Base-by-base conservation (phyloP, 1,140 invertebrate species). In the Drosophila littoralis region DNA sequence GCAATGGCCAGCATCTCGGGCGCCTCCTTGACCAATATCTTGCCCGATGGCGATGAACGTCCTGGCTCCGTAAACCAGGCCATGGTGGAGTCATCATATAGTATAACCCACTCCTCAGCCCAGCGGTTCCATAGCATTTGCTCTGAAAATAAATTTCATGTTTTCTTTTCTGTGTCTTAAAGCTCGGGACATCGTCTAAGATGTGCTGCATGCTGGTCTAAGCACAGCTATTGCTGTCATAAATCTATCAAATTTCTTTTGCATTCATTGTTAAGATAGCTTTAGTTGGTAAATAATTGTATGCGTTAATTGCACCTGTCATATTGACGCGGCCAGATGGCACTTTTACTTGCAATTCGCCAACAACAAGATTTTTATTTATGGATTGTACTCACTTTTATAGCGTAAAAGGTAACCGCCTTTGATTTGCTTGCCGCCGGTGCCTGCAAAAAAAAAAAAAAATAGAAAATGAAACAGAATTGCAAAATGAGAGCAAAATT, bases 1-100 rank as follows among this genome's bases (percentile, higher is more conserved):
- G 95, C 95, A 7, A 96, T 95, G n/a, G 96, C 96, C 71, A 97
- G 92, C 93, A 97, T 94, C 82, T 97, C 96, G 0, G 96, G 96
- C 4, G 95, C 95, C 76, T 96, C 95, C 85, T 95, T 95, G 12
- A 97, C 94, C 54, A 96, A 93, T 22, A 92, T 91, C 72, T 92
- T 92, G 13, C 92, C 92, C 40, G 90, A 66, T 6, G 92, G 92
- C 6, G 91, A 91, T 12, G 92, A 90, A 28, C 91, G 78, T 2
- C 92, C 92, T 1, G 91, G 91, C 63, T 92, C 92, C 81, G 95
- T 96, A 84, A 95, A 96, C 96, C 96, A 97, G 7, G 95, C 95
- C 91, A 97, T 94, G 12, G 95, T 96, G 5, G 95, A 96, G 92
- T 97, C 96, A 75, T 96, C 96, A 91, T 96, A 96, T 7, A 97